A percentile compares a stretch with the other conserved stretches of the same genome.
Conservation (phyloP, 1,140 invertebrate genomes). For the Nephila pilipes region DNA sequence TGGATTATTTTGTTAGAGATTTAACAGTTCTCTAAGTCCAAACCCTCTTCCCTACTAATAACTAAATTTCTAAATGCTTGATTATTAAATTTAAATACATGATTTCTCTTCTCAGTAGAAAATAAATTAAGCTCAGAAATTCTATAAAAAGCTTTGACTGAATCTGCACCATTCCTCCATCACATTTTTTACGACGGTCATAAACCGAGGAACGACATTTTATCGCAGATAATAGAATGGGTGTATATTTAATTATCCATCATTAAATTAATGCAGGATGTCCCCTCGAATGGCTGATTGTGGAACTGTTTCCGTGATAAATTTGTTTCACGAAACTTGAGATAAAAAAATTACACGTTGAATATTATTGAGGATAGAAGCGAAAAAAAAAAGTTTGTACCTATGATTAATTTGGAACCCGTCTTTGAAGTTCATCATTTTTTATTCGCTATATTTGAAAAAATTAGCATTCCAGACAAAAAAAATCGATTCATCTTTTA, state of each 20-base stretch:
- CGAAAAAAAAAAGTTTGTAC: neutral
- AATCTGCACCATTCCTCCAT: neutral
- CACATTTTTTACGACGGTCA: conserved; percentile 40
- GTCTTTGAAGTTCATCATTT: conserved; percentile 4
- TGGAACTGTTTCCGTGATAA: conserved; percentile 12
- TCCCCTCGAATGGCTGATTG: conserved; percentile 31
- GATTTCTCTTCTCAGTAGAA: neutral
- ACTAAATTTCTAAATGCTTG: too few relatives aligned
- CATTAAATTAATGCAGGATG: conserved; percentile 54
- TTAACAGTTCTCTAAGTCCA: too few relatives aligned
- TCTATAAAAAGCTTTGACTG: neutral
- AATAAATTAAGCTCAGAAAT: neutral
- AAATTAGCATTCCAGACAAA: neutral
- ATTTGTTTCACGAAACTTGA: conserved; percentile 21
- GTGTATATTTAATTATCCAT: conserved; percentile 60
- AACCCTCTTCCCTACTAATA: too few relatives aligned
- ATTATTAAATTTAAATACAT: neutral
- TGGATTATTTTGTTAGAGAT: too few relatives aligned
- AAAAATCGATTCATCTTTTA: neutral
- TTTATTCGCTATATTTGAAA: neutral
- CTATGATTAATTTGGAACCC: conserved; percentile 15
- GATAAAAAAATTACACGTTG: neutral
- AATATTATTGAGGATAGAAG: neutral
- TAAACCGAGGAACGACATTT: conserved; percentile 43
- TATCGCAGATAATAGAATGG: conserved; percentile 58